These are phyloP conservation scores for Andricus curvator DNA, from an alignment of 2,888 invertebrate species.

Conservation along the genomic window DNA sequence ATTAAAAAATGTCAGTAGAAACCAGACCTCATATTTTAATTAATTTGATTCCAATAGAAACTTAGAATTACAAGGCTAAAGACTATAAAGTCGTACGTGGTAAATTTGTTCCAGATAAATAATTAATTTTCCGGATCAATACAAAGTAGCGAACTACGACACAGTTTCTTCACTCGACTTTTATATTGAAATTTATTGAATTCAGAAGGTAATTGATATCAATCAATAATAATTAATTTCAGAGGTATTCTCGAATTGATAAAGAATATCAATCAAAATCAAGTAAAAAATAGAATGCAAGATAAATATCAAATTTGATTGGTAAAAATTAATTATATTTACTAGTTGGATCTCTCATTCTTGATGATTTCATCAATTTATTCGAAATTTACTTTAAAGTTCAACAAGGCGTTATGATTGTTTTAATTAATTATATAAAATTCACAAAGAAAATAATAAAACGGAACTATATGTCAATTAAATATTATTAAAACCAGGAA, in stretches of 20 bases:
- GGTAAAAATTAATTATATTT: no score
- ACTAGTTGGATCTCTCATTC: no score
- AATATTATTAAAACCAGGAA: not conserved
- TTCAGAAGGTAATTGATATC: no score
- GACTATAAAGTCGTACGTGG: not conserved
- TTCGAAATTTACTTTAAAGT: no score
- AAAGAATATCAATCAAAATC: no score
- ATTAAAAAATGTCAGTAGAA: not conserved
- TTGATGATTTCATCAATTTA: no score
- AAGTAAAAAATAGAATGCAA: no score
- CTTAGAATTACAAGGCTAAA: not conserved
- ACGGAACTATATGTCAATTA: not conserved
- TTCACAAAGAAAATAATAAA: not conserved
- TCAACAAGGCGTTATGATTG: no score
- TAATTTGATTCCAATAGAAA: not conserved
- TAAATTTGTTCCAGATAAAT: not conserved
- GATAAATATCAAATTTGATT: no score
- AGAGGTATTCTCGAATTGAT: no score
- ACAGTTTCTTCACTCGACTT: not conserved
- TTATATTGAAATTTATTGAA: not conserved
- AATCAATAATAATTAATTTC: no score
- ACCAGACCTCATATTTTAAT: not conserved
- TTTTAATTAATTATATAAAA: no score
- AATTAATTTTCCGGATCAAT: not conserved
- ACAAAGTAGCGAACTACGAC: not conserved